Evolutionary conservation across 2,797 vertebrate genomes (phyloP).

Genomic region (Coluber constrictor): DNA sequence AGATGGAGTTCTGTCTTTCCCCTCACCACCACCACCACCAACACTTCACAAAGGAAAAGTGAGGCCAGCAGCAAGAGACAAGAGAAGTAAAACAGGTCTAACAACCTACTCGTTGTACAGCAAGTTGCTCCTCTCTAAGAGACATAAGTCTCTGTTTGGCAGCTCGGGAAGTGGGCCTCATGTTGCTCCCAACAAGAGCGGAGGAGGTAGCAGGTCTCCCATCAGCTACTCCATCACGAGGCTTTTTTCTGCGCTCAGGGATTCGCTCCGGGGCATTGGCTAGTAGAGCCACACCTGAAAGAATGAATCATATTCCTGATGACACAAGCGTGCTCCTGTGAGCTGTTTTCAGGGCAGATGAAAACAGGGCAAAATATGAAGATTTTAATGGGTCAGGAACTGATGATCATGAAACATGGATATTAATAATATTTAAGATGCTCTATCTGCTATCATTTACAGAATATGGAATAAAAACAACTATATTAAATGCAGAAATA

Average conservation of each 20-base stretch:
- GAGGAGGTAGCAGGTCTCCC: constrained; percentile 61
- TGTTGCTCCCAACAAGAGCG: constrained; percentile 52
- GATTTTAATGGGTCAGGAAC: background rate
- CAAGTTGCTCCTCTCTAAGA: constrained; percentile 86
- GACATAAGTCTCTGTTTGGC: constrained; percentile 82
- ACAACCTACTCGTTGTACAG: constrained; percentile 82
- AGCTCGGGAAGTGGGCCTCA: constrained; percentile 78
- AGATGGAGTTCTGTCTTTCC: background rate
- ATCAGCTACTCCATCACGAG: constrained; percentile 72
- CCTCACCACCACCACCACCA: no score
- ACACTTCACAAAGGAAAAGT: background rate
- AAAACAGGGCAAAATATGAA: background rate
- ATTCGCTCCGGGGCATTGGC: constrained; percentile 89
- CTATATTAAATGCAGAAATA: background rate
- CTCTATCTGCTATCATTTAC: background rate
- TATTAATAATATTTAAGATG: background rate
- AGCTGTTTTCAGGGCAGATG: background rate
- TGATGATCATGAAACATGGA: background rate
- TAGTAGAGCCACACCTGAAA: constrained; percentile 87
- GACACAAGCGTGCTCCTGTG: background rate
- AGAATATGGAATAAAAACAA: background rate
- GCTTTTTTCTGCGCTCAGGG: constrained; percentile 78
- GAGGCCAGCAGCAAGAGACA: background rate
- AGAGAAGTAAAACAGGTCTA: background rate
- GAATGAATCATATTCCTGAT: background rate